Conservation (phyloP, 2,113 vertebrate species). For the Albula glossodonta region DNA sequence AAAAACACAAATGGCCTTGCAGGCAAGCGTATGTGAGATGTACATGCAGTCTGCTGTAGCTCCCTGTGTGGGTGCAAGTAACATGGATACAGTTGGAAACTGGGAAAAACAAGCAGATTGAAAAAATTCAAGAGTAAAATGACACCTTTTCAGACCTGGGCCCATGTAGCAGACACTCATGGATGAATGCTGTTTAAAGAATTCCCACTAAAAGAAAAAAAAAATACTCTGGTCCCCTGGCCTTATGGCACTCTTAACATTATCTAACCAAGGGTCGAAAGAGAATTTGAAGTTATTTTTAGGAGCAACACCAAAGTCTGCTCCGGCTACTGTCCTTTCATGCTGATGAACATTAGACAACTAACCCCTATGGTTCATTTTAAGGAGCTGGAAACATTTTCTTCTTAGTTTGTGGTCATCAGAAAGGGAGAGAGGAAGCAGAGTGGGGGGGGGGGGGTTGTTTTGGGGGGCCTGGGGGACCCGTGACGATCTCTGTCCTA, state of each 20-base stretch:
- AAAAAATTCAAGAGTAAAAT: neutral
- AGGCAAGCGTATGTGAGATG: neutral
- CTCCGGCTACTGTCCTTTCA: neutral
- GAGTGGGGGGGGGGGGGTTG: constrained; percentile 19
- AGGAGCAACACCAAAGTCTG: neutral
- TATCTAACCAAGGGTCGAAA: neutral
- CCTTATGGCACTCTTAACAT: neutral
- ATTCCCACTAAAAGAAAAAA: neutral
- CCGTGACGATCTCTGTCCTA: constrained; percentile 50
- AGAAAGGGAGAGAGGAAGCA: constrained; percentile 33
- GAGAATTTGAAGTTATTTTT: neutral
- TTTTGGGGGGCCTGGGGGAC: constrained; percentile 29
- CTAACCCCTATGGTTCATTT: constrained; percentile 25
- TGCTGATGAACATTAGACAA: neutral
- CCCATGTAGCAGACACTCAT: neutral
- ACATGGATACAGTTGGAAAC: neutral
- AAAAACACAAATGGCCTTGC: neutral
- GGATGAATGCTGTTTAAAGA: too few species aligned
- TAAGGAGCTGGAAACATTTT: constrained; percentile 24
- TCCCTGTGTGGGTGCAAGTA: neutral
- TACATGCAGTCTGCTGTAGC: neutral
- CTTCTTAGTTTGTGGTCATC: constrained; percentile 29
- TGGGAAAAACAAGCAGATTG: too few species aligned
- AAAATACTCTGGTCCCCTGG: neutral
- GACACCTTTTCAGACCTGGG: neutral